Base-by-base conservation (phyloP, 2,113 vertebrate genomes). In the Hippotragus niger region DNA sequence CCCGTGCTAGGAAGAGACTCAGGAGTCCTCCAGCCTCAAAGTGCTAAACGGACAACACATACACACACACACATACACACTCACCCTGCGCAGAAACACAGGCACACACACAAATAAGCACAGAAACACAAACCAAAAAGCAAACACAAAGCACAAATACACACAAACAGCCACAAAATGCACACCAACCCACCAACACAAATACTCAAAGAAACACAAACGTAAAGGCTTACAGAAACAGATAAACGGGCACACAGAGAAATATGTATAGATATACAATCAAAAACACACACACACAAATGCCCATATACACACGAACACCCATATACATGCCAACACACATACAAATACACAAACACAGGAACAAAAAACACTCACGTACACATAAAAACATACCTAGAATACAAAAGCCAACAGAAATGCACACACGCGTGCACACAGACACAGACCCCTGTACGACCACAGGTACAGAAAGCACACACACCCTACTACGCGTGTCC, bases 401-500 rank as follows among this genome's bases (percentile, higher is more conserved):
- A 52, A 90, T 25, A 78, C 85, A 40, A 29, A 53, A 40, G 21
- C 58, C 8, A 14, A 45, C 33, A 74, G 87, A 83, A 64, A 29
- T 0, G 2, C 16, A 0, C 57, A 23, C 29, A 25, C 4, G 2
- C 5, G 0, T 14, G 5, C n/a, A 29, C 33, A 21, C 40, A 74
- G 11, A 36, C 16, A 29, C 17, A 74, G 29, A 76, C 17, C 12
- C 21, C 40, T 52, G 27, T 13, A 6, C 5, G 60, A 21, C 52
- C 14, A 50, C 33, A 40, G 2, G 2, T 2, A 12, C n/a, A 45
- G 55, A 43, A 58, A 74, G 19, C 74, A 83, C 23, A 52, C 83
- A 62, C n/a, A 4, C 6, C 2, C 10, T 5, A 0, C 25, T 17
- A 1, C 5, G 0, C 7, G 33, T 4, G 0, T 17, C 40, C 29